Conservation (phyloP, 1,140 invertebrate species). For the Drosophila willistoni region DNA sequence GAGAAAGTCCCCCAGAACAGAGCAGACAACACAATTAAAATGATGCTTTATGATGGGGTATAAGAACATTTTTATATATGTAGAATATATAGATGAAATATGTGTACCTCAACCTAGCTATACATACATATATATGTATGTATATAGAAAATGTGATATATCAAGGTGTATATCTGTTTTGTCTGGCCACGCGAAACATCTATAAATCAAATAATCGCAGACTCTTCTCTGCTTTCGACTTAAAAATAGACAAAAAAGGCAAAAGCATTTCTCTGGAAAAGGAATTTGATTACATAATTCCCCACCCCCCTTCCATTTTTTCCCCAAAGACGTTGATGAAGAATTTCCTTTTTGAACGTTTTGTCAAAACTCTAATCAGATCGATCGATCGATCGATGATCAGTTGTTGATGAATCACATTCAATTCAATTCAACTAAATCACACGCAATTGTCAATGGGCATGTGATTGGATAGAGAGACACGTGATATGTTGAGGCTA, state of each 20-base stretch:
- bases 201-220: conserved; percentile 12
- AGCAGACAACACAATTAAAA: conserved; percentile 65
- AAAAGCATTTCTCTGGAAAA: conserved; percentile 1
- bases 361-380: neutral
- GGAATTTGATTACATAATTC: conserved; percentile 7
- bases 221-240: neutral
- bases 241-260: conserved; percentile 1
- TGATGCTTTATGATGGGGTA: conserved; percentile 67
- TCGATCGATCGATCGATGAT: neutral
- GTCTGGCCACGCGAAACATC: conserved; percentile 65
- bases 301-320: no score
- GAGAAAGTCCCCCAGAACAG: conserved; percentile 67
- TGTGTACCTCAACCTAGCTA: conserved; percentile 59
- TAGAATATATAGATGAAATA: conserved; percentile 1
- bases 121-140: conserved; percentile 39
- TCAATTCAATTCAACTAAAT: conserved; percentile 18
- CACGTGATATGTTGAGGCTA: conserved; percentile 74
- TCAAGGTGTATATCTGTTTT: conserved; percentile 33
- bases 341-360: neutral
- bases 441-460: conserved; percentile 69
- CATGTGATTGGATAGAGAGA: conserved; percentile 63
- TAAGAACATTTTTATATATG: conserved; percentile 75
- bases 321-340: no score
- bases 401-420: conserved; percentile 46
- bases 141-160: conserved; percentile 23